Evolutionary conservation across 1,140 invertebrate species (phyloP), one percentile per base, ranked within the genome.

Genomic region (Caenorhabditis remanei): DNA sequence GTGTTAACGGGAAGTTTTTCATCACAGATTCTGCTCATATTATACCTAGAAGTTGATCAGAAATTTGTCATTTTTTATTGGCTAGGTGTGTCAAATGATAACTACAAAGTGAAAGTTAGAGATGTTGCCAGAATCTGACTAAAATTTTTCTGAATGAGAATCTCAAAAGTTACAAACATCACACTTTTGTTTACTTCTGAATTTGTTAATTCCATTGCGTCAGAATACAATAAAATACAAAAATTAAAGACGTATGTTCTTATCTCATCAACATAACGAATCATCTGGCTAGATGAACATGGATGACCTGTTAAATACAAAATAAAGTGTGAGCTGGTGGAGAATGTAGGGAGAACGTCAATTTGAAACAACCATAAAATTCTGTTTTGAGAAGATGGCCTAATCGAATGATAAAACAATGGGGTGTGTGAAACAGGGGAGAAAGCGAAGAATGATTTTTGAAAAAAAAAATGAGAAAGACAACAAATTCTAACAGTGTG

Each of bases 31-130:
- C 32, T 32, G 32, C 32, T 32, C 32, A 32, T 32, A 1, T 32
- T 32, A 32, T 32, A 58, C 8, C 9, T 71, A 71, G 40, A 71
- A 71, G 16, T 16, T 71, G 65, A 71, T 79, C 71, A 50, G 11
- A 79, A 50, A 48, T 32, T 50, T 24, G 71, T 79, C 71, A 79
- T 24, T 50, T 46, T 46, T 43, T 16, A 71, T 32, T 11, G 13
- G 61, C 32, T 63, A 63, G 61, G 61, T 63, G 61, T 63, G 61
- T 63, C 55, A 58, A 58, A 19, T 58, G 55, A 58, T 63, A 63
- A 32, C 8, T 63, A 63, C 61, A 63, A 63, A 63, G 2, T 32
- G 11, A 32, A 63, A 63, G 61, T 63, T 63, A 58, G 13, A 4
- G 2, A 32, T 58, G 13, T 21, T 63, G 61, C 61, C 61, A 63